phyloP scores from a whole-genome alignment of 2,888 invertebrate species.

The Dermolepida albohirtum region DNA sequence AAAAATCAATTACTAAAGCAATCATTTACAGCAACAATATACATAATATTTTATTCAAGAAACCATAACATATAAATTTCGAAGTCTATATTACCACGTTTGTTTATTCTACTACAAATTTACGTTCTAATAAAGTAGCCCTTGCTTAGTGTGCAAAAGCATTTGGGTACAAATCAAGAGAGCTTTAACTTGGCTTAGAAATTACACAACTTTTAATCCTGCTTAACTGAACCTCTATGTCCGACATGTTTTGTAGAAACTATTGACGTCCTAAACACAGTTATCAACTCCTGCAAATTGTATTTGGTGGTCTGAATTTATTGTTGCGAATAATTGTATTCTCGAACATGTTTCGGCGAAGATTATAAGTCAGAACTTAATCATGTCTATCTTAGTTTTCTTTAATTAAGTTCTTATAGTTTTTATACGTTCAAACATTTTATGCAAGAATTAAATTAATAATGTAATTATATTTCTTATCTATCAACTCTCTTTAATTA shows the following conservation, averaged over 20 bases:
- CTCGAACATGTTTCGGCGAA: constrained; percentile 10
- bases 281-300: constrained; percentile 36
- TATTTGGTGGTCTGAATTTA: constrained; percentile 29
- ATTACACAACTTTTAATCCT: constrained; percentile 38
- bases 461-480: too few species aligned
- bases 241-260: constrained; percentile 29
- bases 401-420: too few species aligned
- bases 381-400: too few species aligned
- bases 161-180: constrained; percentile 36
- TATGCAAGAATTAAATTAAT: too few species aligned
- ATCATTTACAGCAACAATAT: too few species aligned
- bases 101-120: constrained; percentile 30
- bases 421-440: too few species aligned
- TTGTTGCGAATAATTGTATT: constrained; percentile 34
- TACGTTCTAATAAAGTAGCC: constrained; percentile 27
- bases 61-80: not conserved
- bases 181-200: constrained; percentile 34
- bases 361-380: too few species aligned
- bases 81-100: constrained; percentile 24
- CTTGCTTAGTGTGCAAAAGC: constrained; percentile 10
- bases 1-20: too few species aligned
- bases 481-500: too few species aligned
- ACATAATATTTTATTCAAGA: too few species aligned
- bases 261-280: constrained; percentile 34
- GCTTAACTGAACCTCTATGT: constrained; percentile 36